Base-by-base conservation (phyloP, 2,797 vertebrate species). In the Argyrosomus regius region DNA sequence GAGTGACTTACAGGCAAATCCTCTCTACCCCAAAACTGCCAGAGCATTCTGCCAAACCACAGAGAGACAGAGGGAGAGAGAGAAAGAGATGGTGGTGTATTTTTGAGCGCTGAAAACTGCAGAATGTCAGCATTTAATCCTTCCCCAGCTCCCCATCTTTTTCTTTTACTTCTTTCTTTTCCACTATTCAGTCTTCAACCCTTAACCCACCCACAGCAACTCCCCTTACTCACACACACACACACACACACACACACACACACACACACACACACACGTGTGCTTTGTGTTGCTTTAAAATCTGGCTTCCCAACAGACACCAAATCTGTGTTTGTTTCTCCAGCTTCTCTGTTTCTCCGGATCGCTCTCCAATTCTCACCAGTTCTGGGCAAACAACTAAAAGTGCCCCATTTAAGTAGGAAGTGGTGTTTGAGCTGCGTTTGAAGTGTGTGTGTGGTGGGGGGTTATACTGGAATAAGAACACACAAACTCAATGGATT, bases 1-100 rank as follows among this genome's bases (percentile, higher is more conserved):
- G 86, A 93, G 89, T 93, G 90, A 95, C 87, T 94, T 94, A 91
- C 87, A 89, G 90, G 89, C 92, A 94, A 95, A 95, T 94, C 93
- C 89, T 87, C 91, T 89, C 88, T 91, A 82, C 90, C 86, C 88
- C 67, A 78, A 91, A 90, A 88, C 75, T 91, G 88, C 84, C 83
- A 86, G 80, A 89, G 77, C 59, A 66, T 70, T 26, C 74, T 87
- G 85, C 85, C 89, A 91, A 91, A 87, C 80, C 45, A 72, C 61
- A 50, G 52, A 66, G 69, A 70, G 66, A 76, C 54, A 66, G 43
- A 70, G 71, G 60, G 39, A 72, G 62, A 74, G 57, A 67, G 35
- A 75, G 58, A 28, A 80, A 81, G 78, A 87, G 65, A 76, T 57
- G 78, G 53, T 58, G 54, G 79, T 87, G 84, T 92, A 92, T 94